Evolutionary conservation across 92 coral and sea anemone genomes (phyloP).

Genomic region (Epizoanthus scotinus): DNA sequence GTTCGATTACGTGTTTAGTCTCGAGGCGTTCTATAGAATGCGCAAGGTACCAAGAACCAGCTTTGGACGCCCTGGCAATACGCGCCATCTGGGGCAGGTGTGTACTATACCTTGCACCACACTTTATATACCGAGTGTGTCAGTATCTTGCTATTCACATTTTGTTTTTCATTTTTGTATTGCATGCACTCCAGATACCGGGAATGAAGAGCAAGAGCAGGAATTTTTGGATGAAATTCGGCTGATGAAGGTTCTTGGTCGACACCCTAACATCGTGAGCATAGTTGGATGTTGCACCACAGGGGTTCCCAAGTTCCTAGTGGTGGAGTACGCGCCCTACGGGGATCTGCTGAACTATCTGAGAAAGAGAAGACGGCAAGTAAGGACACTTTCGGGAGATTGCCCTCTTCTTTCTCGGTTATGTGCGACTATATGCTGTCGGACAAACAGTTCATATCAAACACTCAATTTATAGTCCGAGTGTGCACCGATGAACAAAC

Average conservation of each 20-base stretch:
- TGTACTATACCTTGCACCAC: too few relatives aligned
- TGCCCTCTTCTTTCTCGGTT: too few relatives aligned
- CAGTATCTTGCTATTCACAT: not conserved
- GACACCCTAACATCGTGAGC: conserved; percentile 25
- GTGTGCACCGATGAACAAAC: too few relatives aligned
- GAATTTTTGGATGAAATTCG: conserved; percentile 28
- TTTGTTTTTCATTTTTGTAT: not conserved
- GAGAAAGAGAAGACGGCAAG: conserved; percentile 25
- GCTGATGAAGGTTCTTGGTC: conserved; percentile 26
- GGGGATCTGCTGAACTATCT: conserved; percentile 25
- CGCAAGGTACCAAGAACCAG: too few relatives aligned
- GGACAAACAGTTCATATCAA: too few relatives aligned
- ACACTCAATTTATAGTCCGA: too few relatives aligned
- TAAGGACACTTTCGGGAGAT: not conserved
- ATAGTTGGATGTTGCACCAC: conserved; percentile 30
- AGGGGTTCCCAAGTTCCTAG: conserved; percentile 26
- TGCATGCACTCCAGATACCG: conserved; percentile 3
- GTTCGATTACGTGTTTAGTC: too few relatives aligned
- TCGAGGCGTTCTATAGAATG: too few relatives aligned
- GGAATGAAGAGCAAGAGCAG: conserved; percentile 16
- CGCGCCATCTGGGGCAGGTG: too few relatives aligned
- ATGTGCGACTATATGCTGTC: too few relatives aligned
- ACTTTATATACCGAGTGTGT: not conserved
- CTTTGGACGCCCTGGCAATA: too few relatives aligned
- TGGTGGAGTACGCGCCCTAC: conserved; percentile 23